These are phyloP conservation scores for Capreolus pygargus DNA, from an alignment of 2,113 vertebrate genomes.

Conservation along the genomic window DNA sequence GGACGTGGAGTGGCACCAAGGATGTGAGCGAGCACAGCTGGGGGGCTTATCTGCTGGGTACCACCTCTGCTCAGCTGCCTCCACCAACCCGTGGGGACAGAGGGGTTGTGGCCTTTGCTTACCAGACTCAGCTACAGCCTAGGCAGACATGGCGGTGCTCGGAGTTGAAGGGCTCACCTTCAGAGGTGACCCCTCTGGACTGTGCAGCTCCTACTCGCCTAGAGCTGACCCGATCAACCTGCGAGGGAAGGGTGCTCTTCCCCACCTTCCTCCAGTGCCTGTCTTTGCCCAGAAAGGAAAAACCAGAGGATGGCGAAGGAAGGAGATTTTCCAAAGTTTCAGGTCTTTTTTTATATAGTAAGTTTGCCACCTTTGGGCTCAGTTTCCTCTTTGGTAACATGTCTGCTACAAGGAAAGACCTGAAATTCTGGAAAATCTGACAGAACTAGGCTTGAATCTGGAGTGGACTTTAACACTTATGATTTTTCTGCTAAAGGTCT, in stretches of 20 bases:
- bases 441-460: background rate
- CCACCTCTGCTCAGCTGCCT: background rate
- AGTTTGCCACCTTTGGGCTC: background rate
- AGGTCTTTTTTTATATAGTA: background rate
- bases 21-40: background rate
- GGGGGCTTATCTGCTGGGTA: background rate
- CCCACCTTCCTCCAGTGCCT: background rate
- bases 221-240: background rate
- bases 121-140: conserved; percentile 59
- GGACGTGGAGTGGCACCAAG: no score
- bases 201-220: background rate
- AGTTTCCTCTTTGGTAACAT: background rate
- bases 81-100: background rate
- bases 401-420: background rate
- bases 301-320: background rate
- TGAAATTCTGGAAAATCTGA: background rate
- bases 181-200: conserved; percentile 20
- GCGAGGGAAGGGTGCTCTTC: background rate
- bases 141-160: conserved; percentile 50
- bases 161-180: background rate
- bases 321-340: background rate
- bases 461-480: background rate
- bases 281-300: background rate
- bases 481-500: background rate
- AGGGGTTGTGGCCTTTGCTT: background rate